Percentiles rank a stretch among this genome's conserved stretches.
These are phyloP conservation scores for Amblyopsis rosae DNA, from an alignment of 2,113 vertebrate species.

Conservation along the genomic window DNA sequence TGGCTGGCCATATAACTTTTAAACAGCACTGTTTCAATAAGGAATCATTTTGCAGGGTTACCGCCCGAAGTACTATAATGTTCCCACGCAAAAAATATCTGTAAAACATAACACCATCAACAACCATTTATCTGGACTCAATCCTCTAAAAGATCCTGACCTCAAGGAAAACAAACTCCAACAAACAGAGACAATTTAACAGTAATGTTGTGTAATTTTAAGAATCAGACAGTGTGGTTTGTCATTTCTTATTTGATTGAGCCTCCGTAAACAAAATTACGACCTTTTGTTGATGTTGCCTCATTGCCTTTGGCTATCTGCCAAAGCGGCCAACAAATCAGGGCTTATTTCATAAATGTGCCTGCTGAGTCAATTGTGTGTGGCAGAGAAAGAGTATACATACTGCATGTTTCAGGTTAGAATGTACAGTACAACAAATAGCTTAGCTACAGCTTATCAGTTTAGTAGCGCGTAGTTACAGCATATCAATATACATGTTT, in stretches of 20 bases:
- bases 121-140: constrained; percentile 27
- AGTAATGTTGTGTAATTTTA: constrained; percentile 68
- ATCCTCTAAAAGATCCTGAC: constrained; percentile 34
- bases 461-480: background rate
- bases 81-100: background rate
- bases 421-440: constrained; percentile 38
- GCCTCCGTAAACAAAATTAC: constrained; percentile 66
- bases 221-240: constrained; percentile 72
- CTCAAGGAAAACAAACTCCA: constrained; percentile 56
- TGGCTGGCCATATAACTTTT: too few relatives aligned
- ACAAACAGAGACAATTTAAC: constrained; percentile 68
- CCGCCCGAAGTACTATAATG: background rate
- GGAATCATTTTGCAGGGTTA: constrained; percentile 16
- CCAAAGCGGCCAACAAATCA: constrained; percentile 69
- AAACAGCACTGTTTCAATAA: too few relatives aligned
- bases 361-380: constrained; percentile 56
- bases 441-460: background rate
- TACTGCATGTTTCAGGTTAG: constrained; percentile 49
- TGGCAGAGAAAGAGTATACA: constrained; percentile 56
- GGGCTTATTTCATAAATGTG: constrained; percentile 68
- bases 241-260: constrained; percentile 77
- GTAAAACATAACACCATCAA: constrained; percentile 19
- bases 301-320: constrained; percentile 70
- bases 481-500: background rate
- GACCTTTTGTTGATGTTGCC: constrained; percentile 66